A percentile compares a stretch with the other conserved stretches of the same genome.
phyloP scores from a whole-genome alignment of 2,113 vertebrate genomes.

The Rutilus rutilus region DNA sequence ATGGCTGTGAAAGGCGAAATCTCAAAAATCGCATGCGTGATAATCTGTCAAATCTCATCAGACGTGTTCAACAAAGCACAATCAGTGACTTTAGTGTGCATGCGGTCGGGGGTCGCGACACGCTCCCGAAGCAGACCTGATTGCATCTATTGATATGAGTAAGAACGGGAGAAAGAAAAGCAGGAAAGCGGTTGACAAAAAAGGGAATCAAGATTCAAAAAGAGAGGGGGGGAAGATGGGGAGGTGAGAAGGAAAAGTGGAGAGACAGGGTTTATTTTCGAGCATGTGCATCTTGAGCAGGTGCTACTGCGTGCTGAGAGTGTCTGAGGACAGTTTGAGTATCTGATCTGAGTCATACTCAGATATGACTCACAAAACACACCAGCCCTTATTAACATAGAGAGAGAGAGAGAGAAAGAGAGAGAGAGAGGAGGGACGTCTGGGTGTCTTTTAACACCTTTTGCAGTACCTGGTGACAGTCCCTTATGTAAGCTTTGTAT shows the following conservation, averaged over 20 bases:
- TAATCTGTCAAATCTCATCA: conserved; percentile 12
- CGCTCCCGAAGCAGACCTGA: conserved; percentile 42
- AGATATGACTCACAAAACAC: conserved; percentile 35
- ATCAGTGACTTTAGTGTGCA: conserved; percentile 47
- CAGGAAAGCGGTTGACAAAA: conserved; percentile 4
- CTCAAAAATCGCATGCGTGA: background rate
- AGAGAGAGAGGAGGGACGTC: background rate
- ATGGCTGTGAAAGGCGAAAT: background rate
- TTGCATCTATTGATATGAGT: conserved; percentile 43
- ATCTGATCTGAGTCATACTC: conserved; percentile 40
- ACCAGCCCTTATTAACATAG: conserved; percentile 21
- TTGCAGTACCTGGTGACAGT: background rate
- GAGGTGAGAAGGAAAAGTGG: background rate
- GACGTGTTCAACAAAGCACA: conserved; percentile 22
- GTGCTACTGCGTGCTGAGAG: conserved; percentile 28
- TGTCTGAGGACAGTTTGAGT: conserved; percentile 32
- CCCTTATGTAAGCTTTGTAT: conserved; percentile 7
- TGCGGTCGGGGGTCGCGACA: conserved; percentile 33
- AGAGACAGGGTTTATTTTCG: conserved; percentile 15
- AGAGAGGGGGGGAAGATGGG: background rate
- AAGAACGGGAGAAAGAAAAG: conserved; percentile 2
- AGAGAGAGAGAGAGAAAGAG: background rate
- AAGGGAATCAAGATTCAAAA: conserved; percentile 7
- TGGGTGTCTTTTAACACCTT: conserved; percentile 28
- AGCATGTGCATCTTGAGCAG: conserved; percentile 11